Base-by-base conservation (phyloP, 2,888 invertebrate species). In the Agonopterix heracliana region DNA sequence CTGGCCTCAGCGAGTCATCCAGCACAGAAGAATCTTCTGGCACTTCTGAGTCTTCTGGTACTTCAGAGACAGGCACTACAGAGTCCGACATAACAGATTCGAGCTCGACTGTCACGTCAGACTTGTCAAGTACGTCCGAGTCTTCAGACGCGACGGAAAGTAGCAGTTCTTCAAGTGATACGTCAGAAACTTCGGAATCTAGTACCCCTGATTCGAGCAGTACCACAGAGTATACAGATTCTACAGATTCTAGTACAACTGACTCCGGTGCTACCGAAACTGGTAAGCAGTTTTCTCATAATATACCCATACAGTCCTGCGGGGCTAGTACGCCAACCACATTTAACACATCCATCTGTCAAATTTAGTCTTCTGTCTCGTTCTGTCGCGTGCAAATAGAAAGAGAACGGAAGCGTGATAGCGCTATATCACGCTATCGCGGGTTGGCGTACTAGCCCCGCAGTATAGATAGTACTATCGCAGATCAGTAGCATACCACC, bases 241-340 rank as follows among this genome's bases (percentile, higher is more conserved):
- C 45, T 34, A 34, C 49, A 17, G 45, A 42, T 1, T 45, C 38
- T 13, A 34, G 45, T 2, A 47, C 46, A 11, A 48, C 50, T 26
- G 52, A 47, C 43, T 45, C 52, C 41, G 52, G 50, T 9, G 8
- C 49, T 34, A 51, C 49, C 10, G 49, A 50, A 42, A 42, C 54
- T n/a, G 51, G 34, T 13, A 45, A 10, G 10, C 26, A 26, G 26
- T 1, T 7, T 26, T 26, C 26, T 26, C 26, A 7, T 26, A 26
- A 26, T 26, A 26, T 26, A 26, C 26, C 26, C 7, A 26, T 26
- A 26, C 5, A 26, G 26, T 26, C 26, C 26, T 5, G n/a, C n/a
- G n/a, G n/a, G n/a, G n/a, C n/a, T n/a, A n/a, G n/a, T n/a, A n/a
- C n/a, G n/a, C n/a, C n/a, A n/a, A n/a, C n/a, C n/a, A n/a, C n/a